Base-by-base conservation (phyloP, 2,888 invertebrate species). In the Synergus japonicus region DNA sequence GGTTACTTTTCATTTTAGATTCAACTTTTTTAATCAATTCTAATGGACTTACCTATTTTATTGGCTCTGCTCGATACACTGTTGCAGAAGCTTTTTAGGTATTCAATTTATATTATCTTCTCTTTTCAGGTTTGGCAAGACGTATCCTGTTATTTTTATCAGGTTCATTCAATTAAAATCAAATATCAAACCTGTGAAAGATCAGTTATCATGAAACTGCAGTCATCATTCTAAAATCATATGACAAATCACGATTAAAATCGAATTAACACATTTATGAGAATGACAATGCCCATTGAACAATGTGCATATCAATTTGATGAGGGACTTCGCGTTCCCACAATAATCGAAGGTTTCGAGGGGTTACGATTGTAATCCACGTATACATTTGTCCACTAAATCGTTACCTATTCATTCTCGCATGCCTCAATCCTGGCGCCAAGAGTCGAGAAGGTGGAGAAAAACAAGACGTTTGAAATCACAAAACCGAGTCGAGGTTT, bases 1-100 rank as follows among this genome's bases (percentile, higher is more conserved):
- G 44, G 67, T 67, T 44, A 46, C 46, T 67, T 67, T 22, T 67
- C 44, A 67, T 67, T 67, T 67, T 3, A 18, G 22, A 5, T 37
- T 37, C 5, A 37, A 37, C 22, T 22, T 67, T 41, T 18, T 67
- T 67, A 58, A 58, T 58, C 54, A 54, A 54, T 54, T 54, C 54
- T 54, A n/a, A n/a, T 54, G 54, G 54, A 54, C n/a, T n/a, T 2
- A 54, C 49, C 15, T n/a, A 9, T 54, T 54, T 54, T 54, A n/a
- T n/a, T n/a, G n/a, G 2, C 54, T 54, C n/a, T 54, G 2, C 9
- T 54, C n/a, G 15, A n/a, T n/a, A 54, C n/a, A n/a, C n/a, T n/a
- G 54, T n/a, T 54, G 54, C 54, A 54, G 54, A 54, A n/a, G 54
- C 15, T 54, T n/a, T 54, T 54, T 54, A 8, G n/a, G 2, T 54